Conservation (phyloP, 2,113 vertebrate species). For the Ploceus nigricollis region DNA sequence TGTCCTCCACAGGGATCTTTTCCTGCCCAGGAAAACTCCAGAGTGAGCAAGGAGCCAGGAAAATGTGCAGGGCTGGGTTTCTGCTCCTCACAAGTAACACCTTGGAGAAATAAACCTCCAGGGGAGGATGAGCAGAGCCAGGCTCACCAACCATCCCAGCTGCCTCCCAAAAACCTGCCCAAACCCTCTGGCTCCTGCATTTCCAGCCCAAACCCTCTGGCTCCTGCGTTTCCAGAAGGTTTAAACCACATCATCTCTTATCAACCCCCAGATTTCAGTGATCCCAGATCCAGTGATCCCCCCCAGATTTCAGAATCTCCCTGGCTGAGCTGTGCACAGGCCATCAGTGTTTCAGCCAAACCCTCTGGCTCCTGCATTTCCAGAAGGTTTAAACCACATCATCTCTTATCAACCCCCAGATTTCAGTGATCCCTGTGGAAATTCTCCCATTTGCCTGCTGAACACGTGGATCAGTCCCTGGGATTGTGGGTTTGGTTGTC, state of each 20-base stretch:
- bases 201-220: not conserved
- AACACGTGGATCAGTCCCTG: not conserved
- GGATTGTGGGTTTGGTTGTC: not conserved
- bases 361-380: not conserved
- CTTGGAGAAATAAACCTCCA: not conserved
- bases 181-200: not conserved
- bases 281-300: too few species aligned
- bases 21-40: not conserved
- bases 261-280: not conserved
- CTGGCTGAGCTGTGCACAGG: too few species aligned
- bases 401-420: not conserved
- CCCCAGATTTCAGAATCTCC: too few species aligned
- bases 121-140: not conserved
- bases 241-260: not conserved
- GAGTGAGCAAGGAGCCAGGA: not conserved
- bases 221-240: not conserved
- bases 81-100: not conserved
- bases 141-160: fast-evolving
- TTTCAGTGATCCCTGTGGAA: not conserved
- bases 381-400: not conserved
- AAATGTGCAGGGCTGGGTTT: fast-evolving
- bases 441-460: not conserved
- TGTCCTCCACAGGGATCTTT: too few species aligned
- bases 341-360: too few species aligned
- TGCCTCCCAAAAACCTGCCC: not conserved